Conservation (phyloP, 2,888 invertebrate genomes). For the Metacarcinus magister region DNA sequence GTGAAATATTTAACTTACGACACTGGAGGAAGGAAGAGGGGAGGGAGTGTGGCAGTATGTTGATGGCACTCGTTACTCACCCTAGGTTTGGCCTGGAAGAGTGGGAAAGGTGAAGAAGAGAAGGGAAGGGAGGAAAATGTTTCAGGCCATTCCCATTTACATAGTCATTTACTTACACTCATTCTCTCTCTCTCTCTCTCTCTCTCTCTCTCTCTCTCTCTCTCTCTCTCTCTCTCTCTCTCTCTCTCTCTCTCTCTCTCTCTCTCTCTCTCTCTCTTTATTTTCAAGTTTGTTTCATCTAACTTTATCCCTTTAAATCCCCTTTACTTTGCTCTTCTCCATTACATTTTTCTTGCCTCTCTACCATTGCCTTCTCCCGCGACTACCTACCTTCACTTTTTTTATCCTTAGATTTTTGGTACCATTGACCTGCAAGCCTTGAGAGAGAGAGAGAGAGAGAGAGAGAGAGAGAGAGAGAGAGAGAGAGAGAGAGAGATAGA, state of each 20-base stretch:
- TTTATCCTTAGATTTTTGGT: not conserved
- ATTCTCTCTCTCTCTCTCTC: not conserved
- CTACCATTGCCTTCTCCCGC: not conserved
- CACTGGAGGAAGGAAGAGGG: not conserved
- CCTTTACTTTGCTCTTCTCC: not conserved
- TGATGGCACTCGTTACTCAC: not conserved
- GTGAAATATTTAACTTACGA: not conserved
- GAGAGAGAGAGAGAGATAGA: not conserved
- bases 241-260: not conserved
- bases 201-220: not conserved
- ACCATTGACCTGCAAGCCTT: not conserved
- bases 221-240: conserved; percentile 2
- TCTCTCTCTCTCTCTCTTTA: not conserved
- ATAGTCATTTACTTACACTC: not conserved
- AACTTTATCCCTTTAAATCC: not conserved
- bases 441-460: not conserved
- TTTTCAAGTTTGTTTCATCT: not conserved
- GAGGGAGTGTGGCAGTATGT: not conserved
- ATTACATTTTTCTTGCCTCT: not conserved
- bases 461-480: not conserved
- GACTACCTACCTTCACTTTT: not conserved
- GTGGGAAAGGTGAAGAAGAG: not conserved
- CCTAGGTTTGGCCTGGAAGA: not conserved
- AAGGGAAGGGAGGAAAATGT: not conserved
- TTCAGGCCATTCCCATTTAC: too few relatives aligned